These are phyloP conservation scores for Archocentrus centrarchus DNA, from an alignment of 2,113 vertebrate genomes.

Conservation along the genomic window DNA sequence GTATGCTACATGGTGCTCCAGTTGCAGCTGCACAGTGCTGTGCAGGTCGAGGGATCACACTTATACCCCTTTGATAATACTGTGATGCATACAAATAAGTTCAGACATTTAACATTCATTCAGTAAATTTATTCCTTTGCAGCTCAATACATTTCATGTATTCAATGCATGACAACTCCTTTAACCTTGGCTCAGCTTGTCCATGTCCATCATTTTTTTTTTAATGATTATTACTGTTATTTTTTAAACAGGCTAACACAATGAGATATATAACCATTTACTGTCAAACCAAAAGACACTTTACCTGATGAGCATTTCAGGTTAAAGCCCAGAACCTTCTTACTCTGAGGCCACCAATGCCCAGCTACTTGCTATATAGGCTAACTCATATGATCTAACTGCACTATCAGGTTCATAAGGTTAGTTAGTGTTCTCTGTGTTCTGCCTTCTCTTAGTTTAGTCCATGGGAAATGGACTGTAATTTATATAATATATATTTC, in stretches of 20 bases:
- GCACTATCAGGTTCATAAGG: not conserved
- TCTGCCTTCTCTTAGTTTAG: not conserved
- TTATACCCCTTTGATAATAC: not conserved
- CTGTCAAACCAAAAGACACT: not conserved
- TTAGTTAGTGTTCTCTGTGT: not conserved
- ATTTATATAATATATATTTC: not conserved
- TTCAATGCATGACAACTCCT: not conserved
- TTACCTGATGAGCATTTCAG: not conserved
- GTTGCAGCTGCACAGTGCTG: not conserved
- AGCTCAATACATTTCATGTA: not conserved
- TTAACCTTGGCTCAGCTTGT: rapidly evolving
- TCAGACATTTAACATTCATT: not conserved
- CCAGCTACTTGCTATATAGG: not conserved
- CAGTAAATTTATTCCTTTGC: not conserved
- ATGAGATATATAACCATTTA: not conserved
- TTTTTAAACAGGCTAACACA: no score
- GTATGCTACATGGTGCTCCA: not conserved
- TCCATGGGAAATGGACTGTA: no score
- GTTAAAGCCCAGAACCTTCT: not conserved
- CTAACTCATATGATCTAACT: not conserved
- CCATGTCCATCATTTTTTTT: not conserved
- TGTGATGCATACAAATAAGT: rapidly evolving
- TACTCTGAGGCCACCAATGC: not conserved
- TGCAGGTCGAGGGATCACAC: not conserved
- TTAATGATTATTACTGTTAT: not conserved